A percentile compares a stretch with the other conserved stretches of the same genome.
These are phyloP conservation scores for Opisthocomus hoazin DNA, from an alignment of 2,113 vertebrate genomes.

Conservation along the genomic window DNA sequence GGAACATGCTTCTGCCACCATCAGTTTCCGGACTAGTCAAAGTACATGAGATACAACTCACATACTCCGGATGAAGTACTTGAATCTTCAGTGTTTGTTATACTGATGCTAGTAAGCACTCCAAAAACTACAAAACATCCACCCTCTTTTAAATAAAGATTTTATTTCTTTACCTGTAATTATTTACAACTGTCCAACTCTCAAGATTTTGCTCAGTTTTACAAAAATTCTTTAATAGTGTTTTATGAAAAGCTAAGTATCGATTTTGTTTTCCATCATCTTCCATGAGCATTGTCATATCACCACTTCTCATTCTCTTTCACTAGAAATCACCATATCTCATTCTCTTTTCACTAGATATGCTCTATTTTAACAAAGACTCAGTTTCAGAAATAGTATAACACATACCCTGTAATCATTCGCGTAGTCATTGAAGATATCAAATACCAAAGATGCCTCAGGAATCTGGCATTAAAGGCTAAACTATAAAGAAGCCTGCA, in stretches of 20 bases:
- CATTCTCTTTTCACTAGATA: not conserved
- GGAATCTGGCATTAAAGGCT: constrained; percentile 95
- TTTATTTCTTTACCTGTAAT: not conserved
- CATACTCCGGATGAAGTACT: not conserved
- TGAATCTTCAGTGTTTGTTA: not conserved
- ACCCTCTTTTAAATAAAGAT: not conserved
- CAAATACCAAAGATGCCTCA: constrained; percentile 94
- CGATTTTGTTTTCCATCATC: not conserved
- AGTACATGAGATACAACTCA: not conserved
- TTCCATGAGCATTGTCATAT: not conserved
- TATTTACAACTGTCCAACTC: not conserved
- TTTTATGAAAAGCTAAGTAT: not conserved
- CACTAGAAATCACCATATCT: too few species aligned
- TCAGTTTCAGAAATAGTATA: not conserved
- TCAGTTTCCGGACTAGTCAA: not conserved
- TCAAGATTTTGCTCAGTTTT: not conserved
- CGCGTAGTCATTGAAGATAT: constrained; percentile 97
- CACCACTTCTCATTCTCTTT: too few species aligned
- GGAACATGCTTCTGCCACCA: not conserved
- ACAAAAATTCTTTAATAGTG: too few species aligned
- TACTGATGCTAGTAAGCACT: not conserved
- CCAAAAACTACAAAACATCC: not conserved
- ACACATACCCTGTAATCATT: constrained; percentile 96
- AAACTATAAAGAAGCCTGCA: constrained; percentile 96
- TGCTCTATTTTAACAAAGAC: not conserved